Conservation (phyloP, 2,888 invertebrate species). For the Scaeva pyrastri region DNA sequence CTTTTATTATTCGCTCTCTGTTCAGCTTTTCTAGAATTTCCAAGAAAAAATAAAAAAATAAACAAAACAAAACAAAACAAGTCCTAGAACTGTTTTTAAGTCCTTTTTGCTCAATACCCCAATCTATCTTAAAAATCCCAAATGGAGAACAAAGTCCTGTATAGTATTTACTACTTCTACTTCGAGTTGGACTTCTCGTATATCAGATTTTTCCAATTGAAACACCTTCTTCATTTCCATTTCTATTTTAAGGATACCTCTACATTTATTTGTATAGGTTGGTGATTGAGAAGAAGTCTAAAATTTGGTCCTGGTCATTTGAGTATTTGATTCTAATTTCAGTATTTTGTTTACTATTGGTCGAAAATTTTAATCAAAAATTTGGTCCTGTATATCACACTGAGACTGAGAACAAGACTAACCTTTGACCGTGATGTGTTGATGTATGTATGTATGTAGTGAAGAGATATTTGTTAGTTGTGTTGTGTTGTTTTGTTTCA, state of each 20-base stretch:
- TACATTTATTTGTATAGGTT: background rate
- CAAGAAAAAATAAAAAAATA: background rate
- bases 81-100: conserved; percentile 12
- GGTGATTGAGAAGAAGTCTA: background rate
- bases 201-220: conserved; percentile 17
- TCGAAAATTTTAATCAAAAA: conserved; percentile 57
- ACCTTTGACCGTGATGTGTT: too few relatives aligned
- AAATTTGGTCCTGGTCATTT: conserved; percentile 10
- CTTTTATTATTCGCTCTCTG: background rate
- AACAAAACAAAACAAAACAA: too few relatives aligned
- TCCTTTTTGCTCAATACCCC: conserved; percentile 48
- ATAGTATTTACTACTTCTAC: background rate
- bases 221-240: conserved; percentile 37
- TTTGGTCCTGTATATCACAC: background rate
- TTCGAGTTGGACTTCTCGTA: background rate
- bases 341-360: conserved; percentile 39
- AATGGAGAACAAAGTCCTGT: conserved; percentile 12
- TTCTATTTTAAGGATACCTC: background rate
- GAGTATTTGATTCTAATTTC: conserved; percentile 2
- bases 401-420: too few relatives aligned
- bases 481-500: conserved; percentile 8
- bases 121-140: conserved; percentile 38
- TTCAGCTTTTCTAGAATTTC: conserved; percentile 1
- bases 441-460: background rate
- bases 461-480: background rate